A percentile compares a stretch with the other conserved stretches of the same genome.
Evolutionary conservation across 1,140 invertebrate species (phyloP).

Genomic region (Drosophila ironensis): DNA sequence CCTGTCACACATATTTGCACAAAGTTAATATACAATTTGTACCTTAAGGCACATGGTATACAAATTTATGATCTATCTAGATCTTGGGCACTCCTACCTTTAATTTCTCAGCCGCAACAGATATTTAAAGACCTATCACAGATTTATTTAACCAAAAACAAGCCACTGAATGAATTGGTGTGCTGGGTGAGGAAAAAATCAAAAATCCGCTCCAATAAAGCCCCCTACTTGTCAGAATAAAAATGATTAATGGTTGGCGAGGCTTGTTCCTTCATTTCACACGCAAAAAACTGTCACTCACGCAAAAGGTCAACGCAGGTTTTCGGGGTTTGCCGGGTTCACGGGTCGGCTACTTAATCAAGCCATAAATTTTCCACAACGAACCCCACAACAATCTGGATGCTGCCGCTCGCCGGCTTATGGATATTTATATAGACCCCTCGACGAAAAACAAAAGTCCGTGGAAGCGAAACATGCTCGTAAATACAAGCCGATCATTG

Average conservation of each 20-base stretch:
- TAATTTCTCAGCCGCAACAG: too few relatives aligned
- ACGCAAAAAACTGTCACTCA: constrained; percentile 30
- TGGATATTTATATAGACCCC: constrained; percentile 21
- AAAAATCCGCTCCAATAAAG: constrained; percentile 13
- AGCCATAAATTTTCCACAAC: constrained; percentile 32
- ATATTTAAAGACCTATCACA: too few relatives aligned
- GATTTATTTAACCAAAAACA: too few relatives aligned
- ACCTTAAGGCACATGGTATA: too few relatives aligned
- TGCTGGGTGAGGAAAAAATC: too few relatives aligned
- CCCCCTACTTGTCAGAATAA: constrained; percentile 7
- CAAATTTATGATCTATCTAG: too few relatives aligned
- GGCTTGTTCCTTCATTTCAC: constrained; percentile 17
- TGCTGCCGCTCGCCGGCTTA: constrained; percentile 9
- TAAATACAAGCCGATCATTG: constrained; percentile 52
- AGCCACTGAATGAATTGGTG: too few relatives aligned
- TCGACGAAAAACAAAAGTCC: constrained; percentile 11
- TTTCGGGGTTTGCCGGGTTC: constrained; percentile 2
- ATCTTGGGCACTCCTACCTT: too few relatives aligned
- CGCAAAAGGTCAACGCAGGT: constrained; percentile 6
- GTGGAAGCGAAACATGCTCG: constrained; percentile 11
- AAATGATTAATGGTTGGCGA: constrained; percentile 26
- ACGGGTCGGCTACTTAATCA: constrained; percentile 7
- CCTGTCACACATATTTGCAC: too few relatives aligned
- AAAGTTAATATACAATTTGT: too few relatives aligned
- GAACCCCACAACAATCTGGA: constrained; percentile 13